Conservation (phyloP, 2,888 invertebrate genomes). For the Syrista parreyssii region DNA sequence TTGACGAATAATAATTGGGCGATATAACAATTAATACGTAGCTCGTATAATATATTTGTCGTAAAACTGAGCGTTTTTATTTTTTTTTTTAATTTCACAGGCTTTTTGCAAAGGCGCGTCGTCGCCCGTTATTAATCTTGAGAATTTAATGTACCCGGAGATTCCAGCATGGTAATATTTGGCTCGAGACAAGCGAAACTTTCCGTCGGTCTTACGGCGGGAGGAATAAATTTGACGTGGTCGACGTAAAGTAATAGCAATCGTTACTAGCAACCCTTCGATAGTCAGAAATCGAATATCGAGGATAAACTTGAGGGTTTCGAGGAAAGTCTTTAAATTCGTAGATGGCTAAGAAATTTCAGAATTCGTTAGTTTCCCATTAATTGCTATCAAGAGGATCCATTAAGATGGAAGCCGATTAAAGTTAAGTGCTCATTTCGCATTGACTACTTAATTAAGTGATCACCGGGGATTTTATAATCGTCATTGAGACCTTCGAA, state of each 20-base stretch:
- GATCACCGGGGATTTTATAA: background rate
- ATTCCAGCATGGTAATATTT: background rate
- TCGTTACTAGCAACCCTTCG: background rate
- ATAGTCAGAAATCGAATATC: background rate
- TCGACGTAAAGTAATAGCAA: background rate
- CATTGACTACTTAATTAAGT: background rate
- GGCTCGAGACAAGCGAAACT: background rate
- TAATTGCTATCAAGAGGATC: background rate
- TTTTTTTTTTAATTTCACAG: background rate
- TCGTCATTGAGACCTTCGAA: background rate
- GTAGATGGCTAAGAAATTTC: background rate
- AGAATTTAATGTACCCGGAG: background rate
- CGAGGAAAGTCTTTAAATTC: background rate
- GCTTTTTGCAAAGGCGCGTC: background rate
- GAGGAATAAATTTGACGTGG: background rate
- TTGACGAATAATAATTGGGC: too few species aligned
- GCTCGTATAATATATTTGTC: background rate
- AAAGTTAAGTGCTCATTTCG: background rate
- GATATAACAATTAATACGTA: background rate
- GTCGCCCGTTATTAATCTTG: background rate
- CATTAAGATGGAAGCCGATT: background rate
- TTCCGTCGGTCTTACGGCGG: background rate
- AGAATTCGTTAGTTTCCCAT: background rate
- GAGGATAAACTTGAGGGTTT: background rate
- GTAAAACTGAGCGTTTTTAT: background rate